Evolutionary conservation across 2,113 vertebrate genomes (phyloP).

Genomic region (Phyllostomus discolor): DNA sequence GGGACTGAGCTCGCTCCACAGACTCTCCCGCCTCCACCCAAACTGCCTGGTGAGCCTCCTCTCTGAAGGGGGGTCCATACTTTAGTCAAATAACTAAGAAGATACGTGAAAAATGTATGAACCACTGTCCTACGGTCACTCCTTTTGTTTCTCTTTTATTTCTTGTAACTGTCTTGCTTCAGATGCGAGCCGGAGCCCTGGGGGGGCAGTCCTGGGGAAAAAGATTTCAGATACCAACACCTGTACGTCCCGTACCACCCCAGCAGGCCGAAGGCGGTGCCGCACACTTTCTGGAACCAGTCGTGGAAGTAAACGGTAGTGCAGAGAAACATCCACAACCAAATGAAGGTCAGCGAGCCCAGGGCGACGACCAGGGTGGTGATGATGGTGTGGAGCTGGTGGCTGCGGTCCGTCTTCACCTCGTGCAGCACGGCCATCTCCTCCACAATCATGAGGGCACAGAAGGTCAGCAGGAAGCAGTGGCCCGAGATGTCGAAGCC

Average conservation of each 20-base stretch:
- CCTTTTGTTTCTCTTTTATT: slow-evolving; percentile 61
- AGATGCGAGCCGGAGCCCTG: slow-evolving; percentile 75
- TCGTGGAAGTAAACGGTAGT: slow-evolving; percentile 96
- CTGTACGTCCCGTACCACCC: slow-evolving; percentile 91
- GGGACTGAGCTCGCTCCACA: neutral
- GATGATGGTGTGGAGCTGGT: slow-evolving; percentile 71
- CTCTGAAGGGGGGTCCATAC: neutral
- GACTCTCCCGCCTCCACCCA: neutral
- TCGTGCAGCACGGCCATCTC: slow-evolving; percentile 86
- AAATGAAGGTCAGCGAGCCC: slow-evolving; percentile 84
- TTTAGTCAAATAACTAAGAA: neutral
- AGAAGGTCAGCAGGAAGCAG: slow-evolving; percentile 93
- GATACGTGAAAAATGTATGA: neutral
- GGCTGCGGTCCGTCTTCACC: slow-evolving; percentile 70
- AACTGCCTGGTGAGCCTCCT: neutral
- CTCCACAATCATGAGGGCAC: slow-evolving; percentile 90
- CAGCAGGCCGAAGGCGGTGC: slow-evolving; percentile 85
- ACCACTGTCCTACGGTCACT: neutral
- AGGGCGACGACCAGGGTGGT: slow-evolving; percentile 85
- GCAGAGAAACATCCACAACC: slow-evolving; percentile 94
- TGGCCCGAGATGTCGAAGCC: slow-evolving; percentile 97
- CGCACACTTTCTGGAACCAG: slow-evolving; percentile 87
- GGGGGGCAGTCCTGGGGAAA: slow-evolving; percentile 92
- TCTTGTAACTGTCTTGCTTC: slow-evolving; percentile 77
- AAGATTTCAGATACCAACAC: slow-evolving; percentile 88